A percentile compares a stretch with the other conserved stretches of the same genome.
These are phyloP conservation scores for Ichneumon xanthorius DNA, from an alignment of 2,888 invertebrate genomes.

Conservation along the genomic window DNA sequence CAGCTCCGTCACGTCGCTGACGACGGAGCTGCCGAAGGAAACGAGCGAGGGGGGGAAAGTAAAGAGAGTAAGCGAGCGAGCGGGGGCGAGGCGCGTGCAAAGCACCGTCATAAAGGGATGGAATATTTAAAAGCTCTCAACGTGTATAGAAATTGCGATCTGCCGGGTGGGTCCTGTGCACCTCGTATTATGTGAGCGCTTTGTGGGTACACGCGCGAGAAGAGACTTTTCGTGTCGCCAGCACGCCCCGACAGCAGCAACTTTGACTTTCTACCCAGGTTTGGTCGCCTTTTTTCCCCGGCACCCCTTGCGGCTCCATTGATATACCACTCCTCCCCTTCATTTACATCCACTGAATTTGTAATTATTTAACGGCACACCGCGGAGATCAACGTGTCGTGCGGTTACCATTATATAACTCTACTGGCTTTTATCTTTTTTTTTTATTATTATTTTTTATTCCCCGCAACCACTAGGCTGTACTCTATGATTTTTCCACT, in stretches of 20 bases:
- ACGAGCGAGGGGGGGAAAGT: constrained; percentile 25
- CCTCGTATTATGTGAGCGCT: constrained; percentile 36
- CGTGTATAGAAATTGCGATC: constrained; percentile 31
- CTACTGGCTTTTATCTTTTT: not conserved
- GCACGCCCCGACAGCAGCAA: constrained; percentile 35
- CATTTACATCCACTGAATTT: constrained; percentile 44
- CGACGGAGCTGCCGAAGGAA: constrained; percentile 12
- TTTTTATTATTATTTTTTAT: constrained; percentile 26
- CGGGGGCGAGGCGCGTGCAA: constrained; percentile 49
- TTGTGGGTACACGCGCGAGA: constrained; percentile 28
- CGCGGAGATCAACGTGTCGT: constrained; percentile 18
- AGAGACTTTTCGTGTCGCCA: constrained; percentile 42
- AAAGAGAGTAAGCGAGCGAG: constrained; percentile 40
- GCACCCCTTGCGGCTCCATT: not conserved
- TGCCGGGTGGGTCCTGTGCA: constrained; percentile 11
- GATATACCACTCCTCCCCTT: not conserved
- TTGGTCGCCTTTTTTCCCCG: constrained; percentile 7
- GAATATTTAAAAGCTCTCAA: constrained; percentile 57
- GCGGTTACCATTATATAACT: not conserved
- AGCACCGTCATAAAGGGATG: constrained; percentile 44
- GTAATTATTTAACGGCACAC: constrained; percentile 46
- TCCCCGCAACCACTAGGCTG: constrained; percentile 1
- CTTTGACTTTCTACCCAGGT: constrained; percentile 34
- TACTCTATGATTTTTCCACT: constrained; percentile 29
- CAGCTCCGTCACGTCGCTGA: constrained; percentile 47